Evolutionary conservation across 1,140 invertebrate genomes (phyloP).

Genomic region (Platyura marginata): DNA sequence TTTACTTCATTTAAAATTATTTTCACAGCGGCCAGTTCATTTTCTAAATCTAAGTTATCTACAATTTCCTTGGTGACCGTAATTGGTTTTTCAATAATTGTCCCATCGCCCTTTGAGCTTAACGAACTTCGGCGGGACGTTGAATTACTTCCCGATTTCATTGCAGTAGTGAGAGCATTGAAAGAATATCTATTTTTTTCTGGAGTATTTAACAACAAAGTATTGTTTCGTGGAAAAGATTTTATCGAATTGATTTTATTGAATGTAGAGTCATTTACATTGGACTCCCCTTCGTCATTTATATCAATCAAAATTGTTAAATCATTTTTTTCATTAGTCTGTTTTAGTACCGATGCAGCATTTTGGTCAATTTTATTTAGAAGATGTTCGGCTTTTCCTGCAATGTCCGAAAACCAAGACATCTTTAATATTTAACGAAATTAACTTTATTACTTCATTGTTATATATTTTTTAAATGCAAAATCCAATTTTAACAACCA

Average conservation of each 20-base stretch:
- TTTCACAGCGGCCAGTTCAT: slow-evolving; percentile 17
- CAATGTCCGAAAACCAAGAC: slow-evolving; percentile 68
- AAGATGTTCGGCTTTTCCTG: slow-evolving; percentile 66
- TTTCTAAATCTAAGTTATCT: neutral
- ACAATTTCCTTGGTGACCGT: slow-evolving; percentile 10
- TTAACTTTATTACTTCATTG: no score
- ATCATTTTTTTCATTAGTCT: slow-evolving; percentile 16
- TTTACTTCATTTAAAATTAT: slow-evolving; percentile 17
- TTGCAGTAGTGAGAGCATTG: no score
- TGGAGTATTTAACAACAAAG: no score
- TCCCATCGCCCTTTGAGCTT: slow-evolving; percentile 1
- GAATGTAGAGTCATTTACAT: slow-evolving; percentile 5
- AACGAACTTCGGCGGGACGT: slow-evolving; percentile 4
- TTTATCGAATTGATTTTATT: no score
- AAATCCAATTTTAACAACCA: no score
- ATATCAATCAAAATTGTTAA: slow-evolving; percentile 1
- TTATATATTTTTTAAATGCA: no score
- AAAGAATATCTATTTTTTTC: no score
- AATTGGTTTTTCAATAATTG: neutral
- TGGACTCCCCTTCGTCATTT: slow-evolving; percentile 3
- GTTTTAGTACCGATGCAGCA: slow-evolving; percentile 49
- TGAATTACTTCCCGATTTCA: neutral
- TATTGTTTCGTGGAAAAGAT: no score
- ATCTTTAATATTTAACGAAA: slow-evolving; percentile 23
- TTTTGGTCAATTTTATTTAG: slow-evolving; percentile 71